A percentile compares a stretch with the other conserved stretches of the same genome.
Evolutionary conservation across 2,888 invertebrate species (phyloP).

Genomic region (Malacosoma neustria): DNA sequence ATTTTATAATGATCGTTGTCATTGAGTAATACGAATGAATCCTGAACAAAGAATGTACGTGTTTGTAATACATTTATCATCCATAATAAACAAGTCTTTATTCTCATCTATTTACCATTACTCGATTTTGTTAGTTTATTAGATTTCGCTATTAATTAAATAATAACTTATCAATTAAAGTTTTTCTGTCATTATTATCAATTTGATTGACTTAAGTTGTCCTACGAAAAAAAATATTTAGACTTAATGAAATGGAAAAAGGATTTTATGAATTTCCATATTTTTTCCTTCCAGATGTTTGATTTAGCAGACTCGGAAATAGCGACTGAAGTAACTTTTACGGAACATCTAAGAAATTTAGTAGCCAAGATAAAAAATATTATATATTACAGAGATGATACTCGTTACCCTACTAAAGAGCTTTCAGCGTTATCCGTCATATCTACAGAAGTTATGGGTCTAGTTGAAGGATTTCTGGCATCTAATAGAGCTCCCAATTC

Average conservation of each 20-base stretch:
- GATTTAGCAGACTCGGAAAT: constrained; percentile 78
- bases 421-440: constrained; percentile 74
- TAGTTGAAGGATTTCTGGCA: constrained; percentile 75
- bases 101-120: too few relatives aligned
- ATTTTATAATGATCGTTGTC: constrained; percentile 29
- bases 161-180: too few relatives aligned
- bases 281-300: constrained; percentile 82
- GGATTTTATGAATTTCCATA: too few relatives aligned
- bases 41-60: constrained; percentile 15
- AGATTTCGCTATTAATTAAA: too few relatives aligned
- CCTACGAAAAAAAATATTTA: too few relatives aligned
- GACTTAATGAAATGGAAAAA: too few relatives aligned
- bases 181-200: too few relatives aligned
- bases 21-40: constrained; percentile 21
- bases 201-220: too few relatives aligned
- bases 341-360: constrained; percentile 75
- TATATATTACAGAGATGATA: constrained; percentile 56
- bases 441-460: constrained; percentile 75
- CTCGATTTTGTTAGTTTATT: too few relatives aligned
- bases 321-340: constrained; percentile 80
- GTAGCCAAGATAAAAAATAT: constrained; percentile 68
- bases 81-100: constrained; percentile 8
- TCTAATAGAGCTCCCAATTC: constrained; percentile 64
- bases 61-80: constrained; percentile 10
- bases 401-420: constrained; percentile 64